phyloP scores from a whole-genome alignment of 2,797 vertebrate species.

The Pseudomugil gertrudae region DNA sequence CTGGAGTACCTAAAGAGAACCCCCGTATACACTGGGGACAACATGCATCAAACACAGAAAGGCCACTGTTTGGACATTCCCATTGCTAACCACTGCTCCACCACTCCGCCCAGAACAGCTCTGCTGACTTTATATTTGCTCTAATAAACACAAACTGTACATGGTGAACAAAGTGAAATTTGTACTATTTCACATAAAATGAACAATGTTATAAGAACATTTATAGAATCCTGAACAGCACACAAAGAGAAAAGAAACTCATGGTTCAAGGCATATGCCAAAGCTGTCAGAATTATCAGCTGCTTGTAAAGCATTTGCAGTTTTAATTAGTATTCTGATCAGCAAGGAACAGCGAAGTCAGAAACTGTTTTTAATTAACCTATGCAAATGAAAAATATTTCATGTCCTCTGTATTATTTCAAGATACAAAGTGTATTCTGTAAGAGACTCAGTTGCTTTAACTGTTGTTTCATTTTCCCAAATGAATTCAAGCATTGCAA shows the following conservation, averaged over 20 bases:
- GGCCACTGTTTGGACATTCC: too few species aligned
- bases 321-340: slow-evolving; percentile 78
- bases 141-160: too few species aligned
- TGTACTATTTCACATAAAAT: slow-evolving; percentile 10
- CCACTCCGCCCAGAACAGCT: too few species aligned
- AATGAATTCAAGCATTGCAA: slow-evolving; percentile 1
- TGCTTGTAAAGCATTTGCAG: slow-evolving; percentile 58
- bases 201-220: slow-evolving; percentile 27
- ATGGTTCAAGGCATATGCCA: slow-evolving; percentile 22
- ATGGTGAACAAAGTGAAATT: too few species aligned
- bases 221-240: slow-evolving; percentile 5
- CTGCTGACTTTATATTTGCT: too few species aligned
- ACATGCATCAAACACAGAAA: too few species aligned
- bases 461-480: slow-evolving; percentile 8
- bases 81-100: too few species aligned
- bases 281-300: slow-evolving; percentile 58
- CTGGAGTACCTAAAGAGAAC: too few species aligned
- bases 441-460: slow-evolving; percentile 53
- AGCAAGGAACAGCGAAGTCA: slow-evolving; percentile 69
- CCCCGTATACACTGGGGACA: too few species aligned
- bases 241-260: slow-evolving; percentile 21
- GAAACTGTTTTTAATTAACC: slow-evolving; percentile 81
- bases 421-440: slow-evolving; percentile 58
- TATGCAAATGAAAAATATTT: slow-evolving; percentile 81
- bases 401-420: slow-evolving; percentile 69